Evolutionary conservation across 2,888 invertebrate genomes (phyloP).

Genomic region (Mystacides longicornis): DNA sequence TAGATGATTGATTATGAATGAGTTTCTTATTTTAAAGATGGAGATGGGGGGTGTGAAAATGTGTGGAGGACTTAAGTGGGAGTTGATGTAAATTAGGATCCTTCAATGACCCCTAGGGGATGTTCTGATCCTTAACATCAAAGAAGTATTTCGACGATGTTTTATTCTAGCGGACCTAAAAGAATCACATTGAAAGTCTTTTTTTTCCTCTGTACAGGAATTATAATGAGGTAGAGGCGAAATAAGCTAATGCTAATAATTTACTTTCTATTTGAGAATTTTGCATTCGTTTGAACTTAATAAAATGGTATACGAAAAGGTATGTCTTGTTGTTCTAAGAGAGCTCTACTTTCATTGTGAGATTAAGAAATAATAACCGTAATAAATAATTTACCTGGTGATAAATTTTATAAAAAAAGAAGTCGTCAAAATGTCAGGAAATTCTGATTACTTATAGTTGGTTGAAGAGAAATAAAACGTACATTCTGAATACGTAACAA

Average conservation of each 20-base stretch:
- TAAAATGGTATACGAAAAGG: too few species aligned
- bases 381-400: too few species aligned
- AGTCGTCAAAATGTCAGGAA: too few species aligned
- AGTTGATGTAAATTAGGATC: slow-evolving; percentile 17
- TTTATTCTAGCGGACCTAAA: slow-evolving; percentile 9
- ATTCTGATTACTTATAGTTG: too few species aligned
- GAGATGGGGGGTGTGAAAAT: slow-evolving; percentile 10
- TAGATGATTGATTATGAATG: slow-evolving; percentile 7
- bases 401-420: too few species aligned
- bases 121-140: slow-evolving; percentile 18
- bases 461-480: too few species aligned
- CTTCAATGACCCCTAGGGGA: slow-evolving; percentile 17
- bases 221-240: background rate
- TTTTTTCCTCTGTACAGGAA: background rate
- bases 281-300: too few species aligned
- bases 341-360: too few species aligned
- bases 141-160: slow-evolving; percentile 14
- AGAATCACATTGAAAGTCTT: background rate
- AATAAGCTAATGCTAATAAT: background rate
- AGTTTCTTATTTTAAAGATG: slow-evolving; percentile 8
- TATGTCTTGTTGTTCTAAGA: too few species aligned
- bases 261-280: too few species aligned
- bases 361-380: too few species aligned
- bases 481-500: too few species aligned
- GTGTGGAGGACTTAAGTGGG: slow-evolving; percentile 7